Evolutionary conservation across 2,888 invertebrate genomes (phyloP).

Genomic region (Rhyacophila evoluta): DNA sequence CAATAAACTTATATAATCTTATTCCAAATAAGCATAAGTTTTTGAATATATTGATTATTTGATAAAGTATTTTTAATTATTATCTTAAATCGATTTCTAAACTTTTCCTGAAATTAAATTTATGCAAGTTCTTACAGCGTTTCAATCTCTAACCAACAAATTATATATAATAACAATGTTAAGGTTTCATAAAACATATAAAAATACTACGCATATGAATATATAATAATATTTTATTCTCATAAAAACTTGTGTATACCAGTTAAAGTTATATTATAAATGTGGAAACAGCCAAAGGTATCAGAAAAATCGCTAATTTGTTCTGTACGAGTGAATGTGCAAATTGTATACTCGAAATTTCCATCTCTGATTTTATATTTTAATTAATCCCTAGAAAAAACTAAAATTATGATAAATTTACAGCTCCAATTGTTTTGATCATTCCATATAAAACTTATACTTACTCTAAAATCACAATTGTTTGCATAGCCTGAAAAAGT

Average conservation of each 20-base stretch:
- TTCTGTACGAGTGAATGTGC: conserved; percentile 45
- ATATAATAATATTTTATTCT: conserved; percentile 35
- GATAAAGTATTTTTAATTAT: conserved; percentile 50
- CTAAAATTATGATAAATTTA: no score
- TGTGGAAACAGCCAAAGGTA: conserved; percentile 38
- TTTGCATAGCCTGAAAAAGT: no score
- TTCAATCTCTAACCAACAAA: conserved; percentile 41
- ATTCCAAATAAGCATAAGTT: conserved; percentile 51
- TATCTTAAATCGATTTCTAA: conserved; percentile 45
- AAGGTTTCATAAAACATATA: conserved; percentile 30
- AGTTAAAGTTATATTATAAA: conserved; percentile 42
- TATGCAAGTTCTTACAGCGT: conserved; percentile 40
- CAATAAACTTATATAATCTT: conserved; percentile 44
- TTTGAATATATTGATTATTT: conserved; percentile 51
- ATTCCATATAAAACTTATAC: no score
- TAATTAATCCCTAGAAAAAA: no score
- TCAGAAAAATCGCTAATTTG: conserved; percentile 43
- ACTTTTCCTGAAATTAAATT: conserved; percentile 48
- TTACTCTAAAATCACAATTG: no score
- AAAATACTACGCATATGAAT: conserved; percentile 30
- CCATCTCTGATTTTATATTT: conserved; percentile 5
- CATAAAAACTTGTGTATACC: conserved; percentile 48
- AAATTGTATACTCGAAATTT: neutral
- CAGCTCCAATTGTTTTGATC: no score
- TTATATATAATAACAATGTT: conserved; percentile 34